Percentiles rank a stretch among this genome's conserved stretches.
These are phyloP conservation scores for Syrrhaptes paradoxus DNA, from an alignment of 2,113 vertebrate species.

Conservation along the genomic window DNA sequence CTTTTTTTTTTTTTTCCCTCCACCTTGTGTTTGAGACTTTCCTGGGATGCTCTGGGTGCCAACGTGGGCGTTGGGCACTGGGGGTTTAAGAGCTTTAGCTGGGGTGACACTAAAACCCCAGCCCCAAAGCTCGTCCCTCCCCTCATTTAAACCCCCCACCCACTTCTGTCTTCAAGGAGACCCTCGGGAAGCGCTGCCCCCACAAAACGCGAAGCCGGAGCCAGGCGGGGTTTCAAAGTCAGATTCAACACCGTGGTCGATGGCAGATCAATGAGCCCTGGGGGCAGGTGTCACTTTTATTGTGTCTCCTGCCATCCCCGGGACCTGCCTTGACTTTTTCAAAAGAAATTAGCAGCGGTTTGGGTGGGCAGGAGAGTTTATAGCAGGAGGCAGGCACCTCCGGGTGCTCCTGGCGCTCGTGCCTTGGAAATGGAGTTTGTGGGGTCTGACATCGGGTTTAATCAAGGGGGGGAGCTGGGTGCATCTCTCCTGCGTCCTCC, in stretches of 20 bases:
- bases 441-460: accelerated
- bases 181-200: not conserved
- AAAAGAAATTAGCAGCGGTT: accelerated
- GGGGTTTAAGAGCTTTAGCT: not conserved
- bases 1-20: accelerated
- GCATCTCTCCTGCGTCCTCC: accelerated
- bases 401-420: accelerated
- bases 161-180: not conserved
- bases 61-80: accelerated
- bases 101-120: not conserved
- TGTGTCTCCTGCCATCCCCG: not conserved
- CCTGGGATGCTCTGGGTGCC: accelerated
- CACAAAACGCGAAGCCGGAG: not conserved
- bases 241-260: accelerated
- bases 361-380: not conserved
- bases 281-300: not conserved
- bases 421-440: not conserved
- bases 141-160: not conserved
- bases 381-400: not conserved
- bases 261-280: not conserved
- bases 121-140: not conserved
- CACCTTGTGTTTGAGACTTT: accelerated
- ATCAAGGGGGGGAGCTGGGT: not conserved
- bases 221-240: not conserved
- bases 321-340: not conserved